These are phyloP conservation scores for Adelges cooleyi DNA, from an alignment of 1,140 invertebrate species.

Conservation along the genomic window DNA sequence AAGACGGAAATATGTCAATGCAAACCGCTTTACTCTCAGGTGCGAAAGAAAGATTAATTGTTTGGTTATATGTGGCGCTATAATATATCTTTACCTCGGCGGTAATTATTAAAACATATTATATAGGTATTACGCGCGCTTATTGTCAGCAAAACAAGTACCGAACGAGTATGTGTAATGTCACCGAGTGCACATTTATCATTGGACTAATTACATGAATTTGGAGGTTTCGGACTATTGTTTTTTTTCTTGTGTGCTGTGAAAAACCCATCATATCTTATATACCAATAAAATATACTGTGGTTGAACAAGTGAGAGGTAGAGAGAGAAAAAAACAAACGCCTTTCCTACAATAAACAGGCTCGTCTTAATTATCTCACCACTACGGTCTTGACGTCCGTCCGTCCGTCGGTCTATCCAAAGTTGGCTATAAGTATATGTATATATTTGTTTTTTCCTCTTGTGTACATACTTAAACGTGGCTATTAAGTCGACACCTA, in stretches of 20 bases:
- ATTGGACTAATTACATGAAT: constrained; percentile 13
- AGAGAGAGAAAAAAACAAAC: constrained; percentile 3
- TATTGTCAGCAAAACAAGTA: too few species aligned
- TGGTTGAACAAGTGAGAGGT: not conserved
- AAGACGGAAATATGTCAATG: constrained; percentile 12
- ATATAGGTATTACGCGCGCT: too few species aligned
- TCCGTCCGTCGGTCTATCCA: too few species aligned
- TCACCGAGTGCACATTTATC: constrained; percentile 9
- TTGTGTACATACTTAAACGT: not conserved
- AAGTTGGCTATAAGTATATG: not conserved
- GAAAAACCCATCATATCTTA: too few species aligned
- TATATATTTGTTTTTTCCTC: not conserved
- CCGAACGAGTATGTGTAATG: not conserved
- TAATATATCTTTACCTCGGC: not conserved
- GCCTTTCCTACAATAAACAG: not conserved
- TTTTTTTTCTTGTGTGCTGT: too few species aligned
- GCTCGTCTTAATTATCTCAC: constrained; percentile 13
- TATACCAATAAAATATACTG: too few species aligned
- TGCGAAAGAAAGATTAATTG: too few species aligned
- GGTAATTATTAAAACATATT: constrained; percentile 12
- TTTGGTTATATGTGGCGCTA: too few species aligned
- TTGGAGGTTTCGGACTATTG: constrained; percentile 16
- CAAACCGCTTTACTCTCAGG: not conserved
- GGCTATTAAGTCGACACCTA: constrained; percentile 21
- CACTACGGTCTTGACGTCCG: not conserved